Evolutionary conservation across 2,797 vertebrate species (phyloP), one percentile per base, ranked within the genome.

Genomic region (Gymnoscopelus braueri): DNA sequence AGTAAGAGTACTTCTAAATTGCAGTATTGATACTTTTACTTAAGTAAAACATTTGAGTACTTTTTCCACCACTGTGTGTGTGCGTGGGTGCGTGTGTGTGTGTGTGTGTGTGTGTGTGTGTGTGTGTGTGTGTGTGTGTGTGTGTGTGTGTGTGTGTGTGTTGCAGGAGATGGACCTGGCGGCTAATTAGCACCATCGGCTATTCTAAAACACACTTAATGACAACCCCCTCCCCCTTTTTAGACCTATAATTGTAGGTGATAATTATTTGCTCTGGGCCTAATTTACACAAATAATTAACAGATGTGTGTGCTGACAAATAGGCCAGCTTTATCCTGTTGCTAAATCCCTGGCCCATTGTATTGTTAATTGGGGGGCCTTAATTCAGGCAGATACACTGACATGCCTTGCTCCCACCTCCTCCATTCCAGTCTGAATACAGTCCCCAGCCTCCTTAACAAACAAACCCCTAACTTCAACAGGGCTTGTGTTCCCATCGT

Each of bases 231-330:
- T 92, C 89, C 47, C 79, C 65, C 64, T 79, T 83, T 44, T 44
- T 44, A 44, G 82, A 85, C 55, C 53, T 54, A 23, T 83, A 91
- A 89, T 92, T 94, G 92, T 92, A 95, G 92, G 94, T 96, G 96
- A 96, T 96, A 96, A 96, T 96, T 94, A 97, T 94, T 44, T 94
- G 93, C 96, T 95, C 95, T 94, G 92, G 92, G 93, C 92, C 93
- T 95, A 92, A 96, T 96, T 96, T 95, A 93, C 92, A 93, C 92
- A 90, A 95, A 94, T 96, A 95, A 97, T 96, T 96, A 96, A 94
- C 96, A 96, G 94, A 89, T 96, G 95, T 93, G 95, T 93, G 91
- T 92, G 85, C 93, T 94, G 94, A 96, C 95, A 96, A 96, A 95
- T 91, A 95, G 92, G 78, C 92, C 72, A 86, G 90, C 81, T 84